Evolutionary conservation across 2,888 invertebrate species (phyloP).

Genomic region (Eremobia ochroleuca): DNA sequence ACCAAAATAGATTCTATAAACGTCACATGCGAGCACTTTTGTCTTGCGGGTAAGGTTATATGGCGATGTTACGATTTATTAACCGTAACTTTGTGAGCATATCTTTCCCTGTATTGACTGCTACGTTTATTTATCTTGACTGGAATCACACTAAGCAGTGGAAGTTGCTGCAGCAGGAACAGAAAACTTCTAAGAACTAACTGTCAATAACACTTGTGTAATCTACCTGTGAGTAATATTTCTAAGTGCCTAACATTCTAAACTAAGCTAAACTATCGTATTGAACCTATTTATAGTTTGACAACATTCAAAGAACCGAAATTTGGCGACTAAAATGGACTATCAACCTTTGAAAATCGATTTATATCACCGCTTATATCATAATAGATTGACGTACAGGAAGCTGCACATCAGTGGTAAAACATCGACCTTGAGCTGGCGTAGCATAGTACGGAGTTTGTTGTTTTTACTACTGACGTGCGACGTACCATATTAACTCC

Average conservation of each 20-base stretch:
- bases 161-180: conserved; percentile 90
- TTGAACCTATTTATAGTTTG: conserved; percentile 16
- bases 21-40: conserved; percentile 39
- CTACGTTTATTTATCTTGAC: conserved; percentile 93
- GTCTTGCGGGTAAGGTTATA: conserved; percentile 74
- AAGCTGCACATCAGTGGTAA: neutral
- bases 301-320: neutral
- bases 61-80: conserved; percentile 89
- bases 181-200: conserved; percentile 45
- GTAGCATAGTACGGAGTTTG: neutral
- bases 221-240: conserved; percentile 33
- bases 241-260: neutral
- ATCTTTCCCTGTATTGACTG: conserved; percentile 92
- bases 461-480: neutral
- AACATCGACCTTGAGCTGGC: neutral
- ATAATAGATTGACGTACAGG: neutral
- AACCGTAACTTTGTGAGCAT: conserved; percentile 93
- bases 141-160: conserved; percentile 94
- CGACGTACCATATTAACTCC: neutral
- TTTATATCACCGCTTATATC: neutral
- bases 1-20: conserved; percentile 20
- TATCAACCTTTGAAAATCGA: neutral
- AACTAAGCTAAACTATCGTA: neutral
- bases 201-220: conserved; percentile 37
- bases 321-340: neutral